A percentile compares a stretch with the other conserved stretches of the same genome.
phyloP scores from a whole-genome alignment of 2,113 vertebrate species.

The Lophochroa leadbeateri region DNA sequence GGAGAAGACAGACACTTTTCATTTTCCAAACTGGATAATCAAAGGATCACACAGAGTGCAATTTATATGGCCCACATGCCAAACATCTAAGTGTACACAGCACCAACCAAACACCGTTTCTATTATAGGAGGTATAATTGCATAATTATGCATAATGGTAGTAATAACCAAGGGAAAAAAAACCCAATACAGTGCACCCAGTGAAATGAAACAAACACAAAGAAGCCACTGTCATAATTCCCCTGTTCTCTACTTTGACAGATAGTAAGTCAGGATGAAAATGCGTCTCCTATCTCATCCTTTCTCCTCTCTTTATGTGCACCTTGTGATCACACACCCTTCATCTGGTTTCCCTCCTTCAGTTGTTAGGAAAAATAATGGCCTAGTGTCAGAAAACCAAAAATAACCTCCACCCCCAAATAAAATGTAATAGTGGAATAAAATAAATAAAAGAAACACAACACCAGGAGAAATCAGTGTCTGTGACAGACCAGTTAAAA shows the following conservation, averaged over 20 bases:
- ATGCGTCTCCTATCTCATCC: not conserved
- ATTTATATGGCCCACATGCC: not conserved
- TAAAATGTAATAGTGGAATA: not conserved
- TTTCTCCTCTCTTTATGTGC: not conserved
- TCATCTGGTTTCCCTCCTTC: not conserved
- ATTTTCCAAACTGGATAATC: not conserved
- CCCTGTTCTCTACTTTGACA: slow-evolving; percentile 18
- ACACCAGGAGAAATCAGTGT: not conserved
- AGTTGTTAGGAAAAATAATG: not conserved
- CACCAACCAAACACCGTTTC: not conserved
- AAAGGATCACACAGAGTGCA: not conserved
- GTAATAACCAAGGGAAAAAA: not conserved
- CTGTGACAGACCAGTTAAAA: not conserved
- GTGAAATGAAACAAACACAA: slow-evolving; percentile 21
- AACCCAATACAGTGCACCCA: not conserved
- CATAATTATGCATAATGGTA: slow-evolving; percentile 41
- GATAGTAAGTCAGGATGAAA: not conserved
- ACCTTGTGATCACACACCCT: not conserved
- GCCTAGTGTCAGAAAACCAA: slow-evolving; percentile 1
- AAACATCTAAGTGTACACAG: not conserved
- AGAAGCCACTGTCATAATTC: slow-evolving; percentile 5
- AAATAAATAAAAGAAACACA: not conserved
- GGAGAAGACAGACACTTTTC: not conserved
- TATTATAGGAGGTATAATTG: slow-evolving; percentile 30
- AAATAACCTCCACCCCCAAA: not conserved